These are phyloP conservation scores for Borostomias antarcticus DNA, from an alignment of 2,797 vertebrate genomes.

Conservation along the genomic window DNA sequence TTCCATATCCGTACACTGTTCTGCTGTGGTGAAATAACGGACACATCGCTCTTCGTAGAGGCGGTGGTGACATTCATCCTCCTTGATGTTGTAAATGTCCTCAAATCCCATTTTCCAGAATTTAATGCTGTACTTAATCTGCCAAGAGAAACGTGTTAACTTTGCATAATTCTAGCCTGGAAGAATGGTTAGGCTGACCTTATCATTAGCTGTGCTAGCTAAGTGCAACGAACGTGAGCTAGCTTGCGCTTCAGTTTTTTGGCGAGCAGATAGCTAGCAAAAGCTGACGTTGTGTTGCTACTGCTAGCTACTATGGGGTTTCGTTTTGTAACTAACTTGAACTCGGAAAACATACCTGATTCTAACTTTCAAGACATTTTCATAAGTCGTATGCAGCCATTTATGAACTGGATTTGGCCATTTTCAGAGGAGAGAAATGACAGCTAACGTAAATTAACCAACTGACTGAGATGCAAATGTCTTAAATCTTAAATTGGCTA, in stretches of 20 bases:
- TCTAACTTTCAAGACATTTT: background rate
- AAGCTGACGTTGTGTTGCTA: background rate
- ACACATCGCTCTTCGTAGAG: background rate
- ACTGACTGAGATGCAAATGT: no score
- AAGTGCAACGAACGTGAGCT: background rate
- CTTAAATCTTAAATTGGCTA: no score
- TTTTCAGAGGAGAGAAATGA: no score
- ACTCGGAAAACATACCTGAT: background rate
- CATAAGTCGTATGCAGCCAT: background rate
- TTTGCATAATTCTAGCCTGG: no score
- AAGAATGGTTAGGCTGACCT: no score
- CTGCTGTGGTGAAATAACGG: conserved; percentile 28
- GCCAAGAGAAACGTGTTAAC: no score
- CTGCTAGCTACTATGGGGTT: no score
- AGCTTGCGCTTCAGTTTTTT: no score
- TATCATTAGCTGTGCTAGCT: background rate
- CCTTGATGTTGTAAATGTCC: background rate
- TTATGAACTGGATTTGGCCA: no score
- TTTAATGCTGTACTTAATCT: no score
- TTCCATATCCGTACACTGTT: conserved; percentile 14
- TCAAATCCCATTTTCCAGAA: conserved; percentile 1
- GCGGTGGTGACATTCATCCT: background rate
- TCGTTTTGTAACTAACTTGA: no score
- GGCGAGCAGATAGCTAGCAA: background rate
- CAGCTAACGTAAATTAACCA: no score